Percentiles rank a stretch among this genome's conserved stretches.
Conservation (phyloP, 2,888 invertebrate species). For the Epirrhoe tristata region DNA sequence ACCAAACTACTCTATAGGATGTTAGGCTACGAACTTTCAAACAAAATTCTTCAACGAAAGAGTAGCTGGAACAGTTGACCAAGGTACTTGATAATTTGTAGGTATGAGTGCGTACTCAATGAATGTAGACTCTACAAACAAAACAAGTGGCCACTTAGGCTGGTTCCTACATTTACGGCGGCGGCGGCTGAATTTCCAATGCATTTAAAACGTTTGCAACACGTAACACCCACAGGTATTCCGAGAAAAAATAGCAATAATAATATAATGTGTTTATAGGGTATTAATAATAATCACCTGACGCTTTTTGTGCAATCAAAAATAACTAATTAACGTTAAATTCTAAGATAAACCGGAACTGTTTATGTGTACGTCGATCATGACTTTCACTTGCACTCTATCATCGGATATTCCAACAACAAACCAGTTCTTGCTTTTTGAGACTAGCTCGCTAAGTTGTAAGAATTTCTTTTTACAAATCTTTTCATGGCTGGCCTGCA, state of each 20-base stretch:
- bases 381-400: constrained; percentile 83
- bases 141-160: constrained; percentile 6
- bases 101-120: background rate
- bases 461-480: constrained; percentile 56
- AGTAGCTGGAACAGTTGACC: constrained; percentile 2
- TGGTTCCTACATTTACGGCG: constrained; percentile 3
- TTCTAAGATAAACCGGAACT: constrained; percentile 76
- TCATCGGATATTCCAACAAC: constrained; percentile 76
- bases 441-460: constrained; percentile 54
- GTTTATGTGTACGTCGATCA: constrained; percentile 74
- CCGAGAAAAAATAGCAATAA: constrained; percentile 14
- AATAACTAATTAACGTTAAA: constrained; percentile 65
- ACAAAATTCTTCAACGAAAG: constrained; percentile 6
- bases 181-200: constrained; percentile 7
- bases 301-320: constrained; percentile 33
- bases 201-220: constrained; percentile 10
- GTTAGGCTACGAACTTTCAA: background rate
- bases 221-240: constrained; percentile 1
- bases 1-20: background rate
- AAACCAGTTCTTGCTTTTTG: constrained; percentile 73
- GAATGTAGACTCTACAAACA: constrained; percentile 11
- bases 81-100: background rate
- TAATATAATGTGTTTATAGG: constrained; percentile 25
- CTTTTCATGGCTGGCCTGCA: constrained; percentile 49
- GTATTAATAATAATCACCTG: constrained; percentile 25